phyloP scores from a whole-genome alignment of 2,797 vertebrate species.

The Falco berigora region DNA sequence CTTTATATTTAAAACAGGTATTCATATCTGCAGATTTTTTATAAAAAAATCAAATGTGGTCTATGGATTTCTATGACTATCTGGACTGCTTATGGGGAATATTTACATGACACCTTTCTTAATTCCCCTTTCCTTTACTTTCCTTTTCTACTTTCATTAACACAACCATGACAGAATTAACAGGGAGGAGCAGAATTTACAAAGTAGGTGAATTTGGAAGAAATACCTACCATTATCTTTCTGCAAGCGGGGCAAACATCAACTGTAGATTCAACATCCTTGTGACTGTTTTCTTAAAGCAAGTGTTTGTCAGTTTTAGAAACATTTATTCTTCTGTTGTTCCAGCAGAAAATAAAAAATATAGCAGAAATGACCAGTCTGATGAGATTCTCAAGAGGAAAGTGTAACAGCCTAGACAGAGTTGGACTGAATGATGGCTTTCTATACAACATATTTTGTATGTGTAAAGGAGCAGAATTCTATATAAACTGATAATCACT shows the following conservation, averaged over 20 bases:
- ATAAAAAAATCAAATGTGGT: neutral
- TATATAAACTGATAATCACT: neutral
- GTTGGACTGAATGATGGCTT: neutral
- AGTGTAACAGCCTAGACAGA: fast-evolving
- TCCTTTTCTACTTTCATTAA: neutral
- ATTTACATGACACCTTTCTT: neutral
- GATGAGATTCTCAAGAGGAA: neutral
- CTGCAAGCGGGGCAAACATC: neutral
- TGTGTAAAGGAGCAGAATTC: neutral
- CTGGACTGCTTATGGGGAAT: neutral
- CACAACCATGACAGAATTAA: neutral
- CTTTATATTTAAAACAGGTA: neutral
- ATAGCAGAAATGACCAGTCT: neutral
- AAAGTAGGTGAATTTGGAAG: neutral
- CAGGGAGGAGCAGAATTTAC: neutral
- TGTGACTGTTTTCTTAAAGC: neutral
- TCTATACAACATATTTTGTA: neutral
- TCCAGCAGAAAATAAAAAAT: neutral
- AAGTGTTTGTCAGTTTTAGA: neutral
- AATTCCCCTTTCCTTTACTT: neutral
- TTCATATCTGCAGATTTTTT: neutral
- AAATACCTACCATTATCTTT: neutral
- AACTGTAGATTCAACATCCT: neutral
- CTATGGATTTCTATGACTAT: neutral
- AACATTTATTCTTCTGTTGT: neutral